Evolutionary conservation across 2,888 invertebrate genomes (phyloP).

Genomic region (Drosophila neoperkinsi): DNA sequence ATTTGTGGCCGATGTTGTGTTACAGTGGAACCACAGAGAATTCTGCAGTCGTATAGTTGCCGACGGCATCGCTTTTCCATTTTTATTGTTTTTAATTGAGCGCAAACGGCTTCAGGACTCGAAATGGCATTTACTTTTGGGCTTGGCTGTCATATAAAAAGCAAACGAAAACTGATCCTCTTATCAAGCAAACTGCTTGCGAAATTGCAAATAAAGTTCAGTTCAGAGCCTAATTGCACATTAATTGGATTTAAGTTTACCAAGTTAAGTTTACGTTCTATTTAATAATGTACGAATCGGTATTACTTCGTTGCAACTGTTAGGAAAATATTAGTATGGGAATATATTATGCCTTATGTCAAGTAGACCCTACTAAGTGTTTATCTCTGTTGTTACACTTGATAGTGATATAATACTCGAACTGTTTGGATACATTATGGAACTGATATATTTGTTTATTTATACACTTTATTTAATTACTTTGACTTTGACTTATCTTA

Average conservation of each 20-base stretch:
- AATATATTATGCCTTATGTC: neutral
- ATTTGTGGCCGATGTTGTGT: neutral
- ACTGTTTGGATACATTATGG: neutral
- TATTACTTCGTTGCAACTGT: no score
- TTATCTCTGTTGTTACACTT: neutral
- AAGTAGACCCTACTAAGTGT: neutral
- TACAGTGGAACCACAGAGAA: neutral
- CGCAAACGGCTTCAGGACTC: conserved; percentile 11
- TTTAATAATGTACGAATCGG: neutral
- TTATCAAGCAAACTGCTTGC: conserved; percentile 25
- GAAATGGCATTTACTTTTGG: conserved; percentile 13
- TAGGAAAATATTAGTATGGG: neutral
- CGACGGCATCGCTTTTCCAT: no score
- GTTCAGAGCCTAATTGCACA: conserved; percentile 35
- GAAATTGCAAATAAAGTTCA: conserved; percentile 30
- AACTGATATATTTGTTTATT: neutral
- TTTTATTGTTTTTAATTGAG: conserved; percentile 48
- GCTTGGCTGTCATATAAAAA: conserved; percentile 23
- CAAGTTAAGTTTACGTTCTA: conserved; percentile 1
- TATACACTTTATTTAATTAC: neutral
- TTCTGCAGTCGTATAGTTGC: neutral
- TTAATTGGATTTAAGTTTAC: conserved; percentile 41
- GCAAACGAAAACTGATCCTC: conserved; percentile 20
- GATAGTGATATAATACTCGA: neutral
- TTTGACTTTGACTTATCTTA: neutral